A percentile compares a stretch with the other conserved stretches of the same genome.
These are phyloP conservation scores for Gyrodactylus salaris DNA, from an alignment of 1,140 invertebrate genomes.

Conservation along the genomic window DNA sequence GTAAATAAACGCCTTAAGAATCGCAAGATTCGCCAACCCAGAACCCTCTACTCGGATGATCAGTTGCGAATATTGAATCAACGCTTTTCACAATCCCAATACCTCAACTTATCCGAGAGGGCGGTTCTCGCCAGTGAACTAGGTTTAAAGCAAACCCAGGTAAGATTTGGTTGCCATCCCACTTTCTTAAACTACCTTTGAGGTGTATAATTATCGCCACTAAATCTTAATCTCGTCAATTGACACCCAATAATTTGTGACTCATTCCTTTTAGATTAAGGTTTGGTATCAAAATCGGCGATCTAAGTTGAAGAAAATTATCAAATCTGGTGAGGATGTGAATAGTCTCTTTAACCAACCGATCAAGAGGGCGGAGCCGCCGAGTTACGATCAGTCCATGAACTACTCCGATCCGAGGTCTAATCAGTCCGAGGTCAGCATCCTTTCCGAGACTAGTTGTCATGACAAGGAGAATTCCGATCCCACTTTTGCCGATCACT, in stretches of 20 bases:
- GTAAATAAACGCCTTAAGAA: neutral
- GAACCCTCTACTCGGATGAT: neutral
- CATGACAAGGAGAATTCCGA: neutral
- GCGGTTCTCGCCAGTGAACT: neutral
- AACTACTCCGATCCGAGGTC: too few relatives aligned
- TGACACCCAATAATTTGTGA: too few relatives aligned
- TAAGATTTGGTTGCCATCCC: neutral
- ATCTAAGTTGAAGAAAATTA: neutral
- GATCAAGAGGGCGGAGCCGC: too few relatives aligned
- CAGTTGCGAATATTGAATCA: neutral
- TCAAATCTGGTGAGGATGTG: neutral
- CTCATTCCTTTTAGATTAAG: neutral
- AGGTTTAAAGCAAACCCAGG: neutral
- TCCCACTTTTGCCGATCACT: too few relatives aligned
- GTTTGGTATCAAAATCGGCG: neutral
- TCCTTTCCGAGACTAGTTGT: neutral
- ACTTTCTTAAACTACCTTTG: neutral
- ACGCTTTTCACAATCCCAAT: neutral
- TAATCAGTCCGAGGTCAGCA: too few relatives aligned
- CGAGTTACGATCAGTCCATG: too few relatives aligned
- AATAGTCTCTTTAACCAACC: neutral
- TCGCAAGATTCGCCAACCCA: neutral
- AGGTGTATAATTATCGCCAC: neutral
- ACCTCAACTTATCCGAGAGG: neutral
- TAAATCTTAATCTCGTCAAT: neutral